Evolutionary conservation across 1,140 invertebrate species (phyloP).

Genomic region (Zaprionus davidi): DNA sequence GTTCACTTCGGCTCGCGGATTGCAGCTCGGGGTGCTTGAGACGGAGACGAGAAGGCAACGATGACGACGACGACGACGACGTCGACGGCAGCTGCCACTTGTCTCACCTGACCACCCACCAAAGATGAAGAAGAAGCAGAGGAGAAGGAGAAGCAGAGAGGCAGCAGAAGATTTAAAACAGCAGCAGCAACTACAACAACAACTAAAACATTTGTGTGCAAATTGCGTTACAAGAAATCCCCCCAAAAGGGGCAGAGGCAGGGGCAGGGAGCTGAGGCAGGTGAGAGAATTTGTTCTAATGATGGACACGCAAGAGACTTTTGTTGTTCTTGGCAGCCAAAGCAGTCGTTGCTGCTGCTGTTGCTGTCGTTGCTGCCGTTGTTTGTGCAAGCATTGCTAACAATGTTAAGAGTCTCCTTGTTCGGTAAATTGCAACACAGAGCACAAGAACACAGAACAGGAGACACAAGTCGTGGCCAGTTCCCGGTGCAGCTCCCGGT

Average conservation of each 20-base stretch:
- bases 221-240: conserved; percentile 77
- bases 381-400: conserved; percentile 43
- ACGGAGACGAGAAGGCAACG: conserved; percentile 2
- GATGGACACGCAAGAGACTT: conserved; percentile 73
- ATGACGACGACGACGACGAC: conserved; percentile 14
- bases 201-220: conserved; percentile 73
- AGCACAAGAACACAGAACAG: conserved; percentile 16
- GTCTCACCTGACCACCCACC: conserved; percentile 83
- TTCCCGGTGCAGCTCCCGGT: conserved; percentile 2
- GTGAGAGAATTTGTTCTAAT: conserved; percentile 84
- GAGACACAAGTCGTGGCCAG: conserved; percentile 33
- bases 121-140: conserved; percentile 72
- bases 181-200: background rate
- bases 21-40: background rate
- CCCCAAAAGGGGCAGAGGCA: background rate
- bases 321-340: conserved; percentile 24
- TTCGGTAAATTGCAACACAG: conserved; percentile 58
- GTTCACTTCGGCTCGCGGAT: conserved; percentile 14
- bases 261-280: conserved; percentile 21
- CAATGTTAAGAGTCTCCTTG: conserved; percentile 56
- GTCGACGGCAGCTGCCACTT: conserved; percentile 63
- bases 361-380: conserved; percentile 21
- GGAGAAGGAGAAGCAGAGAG: background rate
- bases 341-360: conserved; percentile 13
- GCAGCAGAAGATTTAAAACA: conserved; percentile 6